A percentile compares a stretch with the other conserved stretches of the same genome.
phyloP scores from a whole-genome alignment of 2,113 vertebrate species.

The Erinaceus europaeus region DNA sequence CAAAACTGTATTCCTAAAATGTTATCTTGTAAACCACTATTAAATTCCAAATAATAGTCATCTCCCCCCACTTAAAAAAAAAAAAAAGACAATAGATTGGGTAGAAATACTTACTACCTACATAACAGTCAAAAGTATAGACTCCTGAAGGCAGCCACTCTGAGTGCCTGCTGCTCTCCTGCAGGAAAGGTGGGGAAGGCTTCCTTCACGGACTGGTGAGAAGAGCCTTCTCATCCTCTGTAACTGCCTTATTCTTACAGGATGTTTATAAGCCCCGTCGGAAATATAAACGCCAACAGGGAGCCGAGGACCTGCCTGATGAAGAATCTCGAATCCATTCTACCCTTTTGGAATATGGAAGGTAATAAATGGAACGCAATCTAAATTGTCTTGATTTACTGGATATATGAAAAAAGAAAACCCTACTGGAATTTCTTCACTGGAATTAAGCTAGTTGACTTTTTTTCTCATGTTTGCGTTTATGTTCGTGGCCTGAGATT shows the following conservation, averaged over 20 bases:
- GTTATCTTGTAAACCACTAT: too few species aligned
- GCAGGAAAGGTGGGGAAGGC: accelerated
- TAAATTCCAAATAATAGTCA: too few species aligned
- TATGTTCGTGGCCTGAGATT: background rate
- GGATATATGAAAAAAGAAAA: background rate
- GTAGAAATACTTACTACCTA: background rate
- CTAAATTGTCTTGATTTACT: background rate
- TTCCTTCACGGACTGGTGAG: too few species aligned
- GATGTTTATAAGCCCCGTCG: slow-evolving; percentile 95
- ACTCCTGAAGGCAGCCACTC: background rate
- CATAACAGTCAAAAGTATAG: background rate
- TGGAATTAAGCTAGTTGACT: background rate
- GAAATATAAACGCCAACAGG: slow-evolving; percentile 90
- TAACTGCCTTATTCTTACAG: slow-evolving; percentile 72
- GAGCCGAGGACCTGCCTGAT: slow-evolving; percentile 89
- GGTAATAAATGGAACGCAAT: slow-evolving; percentile 76
- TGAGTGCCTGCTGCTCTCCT: background rate
- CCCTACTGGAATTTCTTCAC: background rate
- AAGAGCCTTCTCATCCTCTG: background rate
- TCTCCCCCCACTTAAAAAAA: background rate
- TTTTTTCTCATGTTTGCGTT: background rate
- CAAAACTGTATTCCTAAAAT: too few species aligned
- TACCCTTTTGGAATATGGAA: slow-evolving; percentile 95
- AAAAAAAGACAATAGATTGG: background rate
- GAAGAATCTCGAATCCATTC: slow-evolving; percentile 96